Conservation (phyloP, 2,888 invertebrate genomes). For the Calliscelio sp. region DNA sequence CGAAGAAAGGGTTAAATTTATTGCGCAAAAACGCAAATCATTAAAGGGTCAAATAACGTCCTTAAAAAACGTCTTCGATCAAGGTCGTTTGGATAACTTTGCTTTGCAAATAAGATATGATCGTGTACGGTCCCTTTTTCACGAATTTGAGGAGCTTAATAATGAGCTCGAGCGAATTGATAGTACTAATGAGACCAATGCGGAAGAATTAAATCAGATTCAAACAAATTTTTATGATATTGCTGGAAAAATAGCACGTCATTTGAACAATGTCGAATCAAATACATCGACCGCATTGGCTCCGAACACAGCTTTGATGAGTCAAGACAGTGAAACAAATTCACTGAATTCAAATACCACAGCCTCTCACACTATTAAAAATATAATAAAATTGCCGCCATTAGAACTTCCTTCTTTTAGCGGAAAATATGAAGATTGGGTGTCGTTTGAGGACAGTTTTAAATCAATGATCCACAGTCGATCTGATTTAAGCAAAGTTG, state of each 20-base stretch:
- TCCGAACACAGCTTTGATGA: too few relatives aligned
- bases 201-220: not conserved
- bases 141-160: not conserved
- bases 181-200: not conserved
- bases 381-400: constrained; percentile 50
- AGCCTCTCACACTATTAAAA: not conserved
- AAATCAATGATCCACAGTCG: constrained; percentile 30
- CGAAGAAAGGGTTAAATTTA: too few relatives aligned
- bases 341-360: too few relatives aligned
- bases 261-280: too few relatives aligned
- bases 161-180: not conserved
- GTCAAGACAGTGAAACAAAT: too few relatives aligned
- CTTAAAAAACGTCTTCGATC: too few relatives aligned
- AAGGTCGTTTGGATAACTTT: too few relatives aligned
- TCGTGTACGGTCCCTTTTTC: too few relatives aligned
- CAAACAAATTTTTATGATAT: constrained; percentile 5
- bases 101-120: too few relatives aligned
- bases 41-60: too few relatives aligned
- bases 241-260: constrained; percentile 19
- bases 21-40: too few relatives aligned
- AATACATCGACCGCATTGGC: too few relatives aligned
- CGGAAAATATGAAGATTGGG: constrained; percentile 64
- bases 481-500: constrained; percentile 44
- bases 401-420: constrained; percentile 58
- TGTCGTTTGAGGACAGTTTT: constrained; percentile 69